phyloP scores from a whole-genome alignment of 2,888 invertebrate species.

The Cephus pygmeus region DNA sequence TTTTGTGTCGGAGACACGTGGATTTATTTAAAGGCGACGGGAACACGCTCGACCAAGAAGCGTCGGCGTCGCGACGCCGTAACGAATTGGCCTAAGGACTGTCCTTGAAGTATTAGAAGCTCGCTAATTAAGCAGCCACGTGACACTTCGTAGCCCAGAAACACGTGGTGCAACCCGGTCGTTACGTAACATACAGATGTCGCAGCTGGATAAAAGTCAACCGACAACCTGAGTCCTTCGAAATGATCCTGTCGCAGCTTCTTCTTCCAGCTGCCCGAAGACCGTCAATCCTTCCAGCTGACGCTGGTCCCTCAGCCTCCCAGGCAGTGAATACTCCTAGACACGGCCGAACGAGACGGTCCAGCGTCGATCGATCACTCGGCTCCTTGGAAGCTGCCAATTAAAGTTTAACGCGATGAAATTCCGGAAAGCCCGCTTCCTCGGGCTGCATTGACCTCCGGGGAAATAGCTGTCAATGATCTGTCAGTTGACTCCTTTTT shows the following conservation, averaged over 20 bases:
- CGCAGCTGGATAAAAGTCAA: background rate
- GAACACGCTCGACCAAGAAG: background rate
- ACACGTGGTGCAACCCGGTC: background rate
- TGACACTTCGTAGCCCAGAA: background rate
- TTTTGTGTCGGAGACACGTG: background rate
- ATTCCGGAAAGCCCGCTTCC: constrained; percentile 17
- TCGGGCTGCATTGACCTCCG: constrained; percentile 32
- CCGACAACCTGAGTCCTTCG: background rate
- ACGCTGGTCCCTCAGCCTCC: background rate
- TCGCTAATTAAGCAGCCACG: background rate
- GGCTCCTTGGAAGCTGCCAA: constrained; percentile 33
- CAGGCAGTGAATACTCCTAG: background rate
- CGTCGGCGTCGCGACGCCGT: background rate
- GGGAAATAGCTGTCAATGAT: constrained; percentile 48
- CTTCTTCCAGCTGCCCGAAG: background rate
- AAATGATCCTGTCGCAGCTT: background rate
- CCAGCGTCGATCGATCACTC: background rate
- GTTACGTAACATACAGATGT: background rate
- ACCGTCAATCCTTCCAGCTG: background rate
- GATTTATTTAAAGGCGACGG: background rate
- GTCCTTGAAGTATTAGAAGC: background rate
- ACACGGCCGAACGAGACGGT: background rate
- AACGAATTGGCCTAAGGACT: background rate
- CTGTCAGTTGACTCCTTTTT: constrained; percentile 6
- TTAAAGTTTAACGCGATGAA: constrained; percentile 35